Evolutionary conservation across 1,140 invertebrate species (phyloP), one percentile per base, ranked within the genome.

Genomic region (Dendroctonus valens): DNA sequence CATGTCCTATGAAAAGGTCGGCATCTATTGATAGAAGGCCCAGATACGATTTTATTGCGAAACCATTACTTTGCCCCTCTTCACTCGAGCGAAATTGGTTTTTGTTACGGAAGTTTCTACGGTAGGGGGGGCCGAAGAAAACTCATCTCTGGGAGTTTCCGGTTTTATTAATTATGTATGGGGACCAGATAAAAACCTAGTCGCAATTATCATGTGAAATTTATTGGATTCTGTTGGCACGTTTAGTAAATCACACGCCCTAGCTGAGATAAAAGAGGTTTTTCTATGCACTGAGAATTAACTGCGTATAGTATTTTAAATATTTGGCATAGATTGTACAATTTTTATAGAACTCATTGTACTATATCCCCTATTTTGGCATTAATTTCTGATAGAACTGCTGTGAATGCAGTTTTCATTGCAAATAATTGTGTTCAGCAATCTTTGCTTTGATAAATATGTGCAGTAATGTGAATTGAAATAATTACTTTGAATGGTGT

Each of bases 31-130:
- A 65, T 59, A 58, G 15, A 52, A 14, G 53, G 46, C 44, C 7
- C 40, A 39, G 54, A 65, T 65, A 65, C 64, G 15, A 57, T 65
- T 65, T 65, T 65, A 65, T 65, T 44, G 41, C 55, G 64, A 57
- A 65, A 59, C 54, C 64, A 65, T 65, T 59, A 57, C 60, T 44
- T 14, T 46, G 42, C 9, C 60, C 50, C 60, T 55, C 60, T 48
- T 63, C 48, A 15, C 9, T 63, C 40, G 60, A 52, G 44, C 41
- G 37, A 54, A 63, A 63, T 63, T 63, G 60, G 60, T 63, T 63
- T 63, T 63, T 63, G 60, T 63, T 53, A 46, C 52, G 60, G 60
- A 63, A 63, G 60, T 46, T 63, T 53, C 26, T 7, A n/a, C 40
- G 37, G 51, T 41, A 8, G 11, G 46, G 59, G 40, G 46, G 49